Conservation (phyloP, 2,113 vertebrate species). For the Odocoileus virginianus region DNA sequence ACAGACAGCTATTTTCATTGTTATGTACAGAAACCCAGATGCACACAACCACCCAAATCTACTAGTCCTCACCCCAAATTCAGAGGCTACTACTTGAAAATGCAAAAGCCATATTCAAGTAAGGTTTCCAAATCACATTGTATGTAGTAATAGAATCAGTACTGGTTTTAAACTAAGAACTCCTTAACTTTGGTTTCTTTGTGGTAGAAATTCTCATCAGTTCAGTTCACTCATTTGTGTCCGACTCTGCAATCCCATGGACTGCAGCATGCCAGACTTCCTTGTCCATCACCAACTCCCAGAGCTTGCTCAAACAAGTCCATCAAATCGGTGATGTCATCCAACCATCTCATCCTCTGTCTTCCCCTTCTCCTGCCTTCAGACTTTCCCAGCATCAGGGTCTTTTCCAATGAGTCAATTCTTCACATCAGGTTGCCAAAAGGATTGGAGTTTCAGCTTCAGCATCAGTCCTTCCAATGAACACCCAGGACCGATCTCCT, state of each 20-base stretch:
- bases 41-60: not conserved
- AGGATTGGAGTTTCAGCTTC: not conserved
- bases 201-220: constrained; percentile 10
- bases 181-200: not conserved
- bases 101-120: not conserved
- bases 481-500: not conserved
- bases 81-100: constrained; percentile 4
- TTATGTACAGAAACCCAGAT: not conserved
- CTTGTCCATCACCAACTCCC: not conserved
- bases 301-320: not conserved
- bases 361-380: not conserved
- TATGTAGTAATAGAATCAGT: not conserved
- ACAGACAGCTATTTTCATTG: not conserved
- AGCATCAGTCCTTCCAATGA: not conserved
- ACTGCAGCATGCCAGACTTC: not conserved
- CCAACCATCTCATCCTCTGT: not conserved
- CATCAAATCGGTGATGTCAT: fast-evolving
- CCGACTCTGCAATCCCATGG: fast-evolving
- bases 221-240: not conserved
- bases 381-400: not conserved
- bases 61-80: not conserved
- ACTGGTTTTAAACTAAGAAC: not conserved
- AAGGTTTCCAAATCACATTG: not conserved
- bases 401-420: not conserved
- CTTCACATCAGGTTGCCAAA: not conserved